Conservation (phyloP, 2,113 vertebrate species). For the Falco punctatus region DNA sequence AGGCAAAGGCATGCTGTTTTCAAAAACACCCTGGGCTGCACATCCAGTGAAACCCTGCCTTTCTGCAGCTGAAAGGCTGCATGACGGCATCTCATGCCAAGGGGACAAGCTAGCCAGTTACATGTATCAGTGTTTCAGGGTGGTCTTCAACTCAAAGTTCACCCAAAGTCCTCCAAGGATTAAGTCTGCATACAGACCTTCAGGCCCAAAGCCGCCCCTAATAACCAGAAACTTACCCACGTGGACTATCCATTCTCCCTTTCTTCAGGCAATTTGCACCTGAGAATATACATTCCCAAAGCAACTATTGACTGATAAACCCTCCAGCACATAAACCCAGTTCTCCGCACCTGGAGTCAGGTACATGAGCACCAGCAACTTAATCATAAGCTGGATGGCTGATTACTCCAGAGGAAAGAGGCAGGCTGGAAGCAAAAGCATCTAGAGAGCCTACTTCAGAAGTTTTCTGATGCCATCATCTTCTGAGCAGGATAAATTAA, state of each 20-base stretch:
- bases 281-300: background rate
- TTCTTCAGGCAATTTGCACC: background rate
- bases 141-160: background rate
- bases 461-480: background rate
- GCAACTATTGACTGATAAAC: background rate
- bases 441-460: background rate
- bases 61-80: background rate
- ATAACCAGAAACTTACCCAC: accelerated
- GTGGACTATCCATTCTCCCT: background rate
- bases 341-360: background rate
- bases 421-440: constrained; percentile 18
- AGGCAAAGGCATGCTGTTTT: background rate
- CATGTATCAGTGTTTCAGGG: accelerated
- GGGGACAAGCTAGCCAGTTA: accelerated
- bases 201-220: background rate
- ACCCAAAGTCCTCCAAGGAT: background rate
- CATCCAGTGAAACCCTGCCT: accelerated
- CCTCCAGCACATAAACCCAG: background rate
- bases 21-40: accelerated
- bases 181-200: background rate
- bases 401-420: background rate
- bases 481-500: background rate
- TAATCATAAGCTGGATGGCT: background rate
- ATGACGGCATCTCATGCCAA: accelerated
- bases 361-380: background rate